Percentiles rank a stretch among this genome's conserved stretches.
Evolutionary conservation across 2,797 vertebrate genomes (phyloP).

Genomic region (Argya squamiceps): DNA sequence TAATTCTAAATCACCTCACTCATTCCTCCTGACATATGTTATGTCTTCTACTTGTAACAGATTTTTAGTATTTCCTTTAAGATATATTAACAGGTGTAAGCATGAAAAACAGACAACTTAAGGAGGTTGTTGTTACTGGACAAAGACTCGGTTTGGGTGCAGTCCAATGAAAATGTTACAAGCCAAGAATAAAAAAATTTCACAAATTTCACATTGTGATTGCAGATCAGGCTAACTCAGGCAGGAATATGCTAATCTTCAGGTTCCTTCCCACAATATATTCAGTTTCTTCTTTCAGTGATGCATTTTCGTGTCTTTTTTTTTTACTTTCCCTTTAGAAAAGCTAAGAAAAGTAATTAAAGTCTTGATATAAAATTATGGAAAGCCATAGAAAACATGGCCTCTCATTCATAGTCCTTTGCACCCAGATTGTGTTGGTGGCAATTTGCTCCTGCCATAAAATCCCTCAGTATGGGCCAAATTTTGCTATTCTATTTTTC

Average conservation of each 20-base stretch:
- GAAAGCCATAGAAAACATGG: background rate
- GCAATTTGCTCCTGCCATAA: background rate
- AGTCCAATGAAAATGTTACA: slow-evolving; percentile 42
- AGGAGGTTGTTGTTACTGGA: slow-evolving; percentile 34
- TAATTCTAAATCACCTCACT: slow-evolving; percentile 54
- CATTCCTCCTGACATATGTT: slow-evolving; percentile 9
- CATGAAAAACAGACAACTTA: background rate
- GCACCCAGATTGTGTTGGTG: background rate
- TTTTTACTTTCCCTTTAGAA: background rate
- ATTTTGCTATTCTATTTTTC: background rate
- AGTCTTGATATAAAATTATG: background rate
- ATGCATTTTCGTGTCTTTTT: background rate
- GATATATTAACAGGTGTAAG: slow-evolving; percentile 47
- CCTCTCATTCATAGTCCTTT: background rate
- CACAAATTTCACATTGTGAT: background rate
- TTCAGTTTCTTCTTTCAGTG: background rate
- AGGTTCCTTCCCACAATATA: background rate
- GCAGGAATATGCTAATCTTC: background rate
- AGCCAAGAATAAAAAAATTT: background rate
- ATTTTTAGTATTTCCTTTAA: slow-evolving; percentile 49
- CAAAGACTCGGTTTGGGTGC: background rate
- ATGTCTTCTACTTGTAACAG: slow-evolving; percentile 13
- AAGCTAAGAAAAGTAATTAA: background rate
- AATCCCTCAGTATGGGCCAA: background rate
- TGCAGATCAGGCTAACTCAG: background rate